Conservation (phyloP, 2,797 vertebrate genomes). For the Parauchenoglanis ngamensis region DNA sequence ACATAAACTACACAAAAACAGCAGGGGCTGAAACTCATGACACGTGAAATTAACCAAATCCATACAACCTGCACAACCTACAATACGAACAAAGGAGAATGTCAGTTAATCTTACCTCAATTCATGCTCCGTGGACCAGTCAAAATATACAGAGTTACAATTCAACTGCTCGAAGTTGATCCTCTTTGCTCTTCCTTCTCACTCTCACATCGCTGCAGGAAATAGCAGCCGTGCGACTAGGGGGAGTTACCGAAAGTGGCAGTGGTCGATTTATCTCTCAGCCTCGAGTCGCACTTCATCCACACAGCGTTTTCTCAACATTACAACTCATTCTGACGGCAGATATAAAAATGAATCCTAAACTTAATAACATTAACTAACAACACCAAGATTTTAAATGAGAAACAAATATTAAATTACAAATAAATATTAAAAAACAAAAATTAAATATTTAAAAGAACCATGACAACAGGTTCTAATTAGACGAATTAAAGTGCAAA, state of each 20-base stretch:
- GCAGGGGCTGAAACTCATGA: neutral
- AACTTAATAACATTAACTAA: neutral
- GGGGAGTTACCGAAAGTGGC: slow-evolving; percentile 48
- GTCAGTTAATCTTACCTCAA: slow-evolving; percentile 59
- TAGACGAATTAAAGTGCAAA: neutral
- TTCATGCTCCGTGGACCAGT: slow-evolving; percentile 33
- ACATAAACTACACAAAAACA: neutral
- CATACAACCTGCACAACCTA: neutral
- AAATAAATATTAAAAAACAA: no score
- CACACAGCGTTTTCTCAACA: neutral
- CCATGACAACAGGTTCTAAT: neutral
- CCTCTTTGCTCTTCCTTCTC: slow-evolving; percentile 35
- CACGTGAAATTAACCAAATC: neutral
- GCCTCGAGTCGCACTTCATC: neutral
- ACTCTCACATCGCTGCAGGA: slow-evolving; percentile 51
- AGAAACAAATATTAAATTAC: neutral
- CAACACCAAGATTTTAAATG: neutral
- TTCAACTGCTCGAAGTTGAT: neutral
- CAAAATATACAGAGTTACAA: slow-evolving; percentile 13
- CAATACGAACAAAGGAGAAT: neutral
- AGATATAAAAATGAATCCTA: neutral
- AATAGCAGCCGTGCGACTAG: slow-evolving; percentile 35
- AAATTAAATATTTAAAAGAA: neutral
- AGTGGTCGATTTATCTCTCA: slow-evolving; percentile 35
- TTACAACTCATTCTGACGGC: neutral